Evolutionary conservation across 2,888 invertebrate species (phyloP), one percentile per base, ranked within the genome.

Genomic region (Julus scanicus): DNA sequence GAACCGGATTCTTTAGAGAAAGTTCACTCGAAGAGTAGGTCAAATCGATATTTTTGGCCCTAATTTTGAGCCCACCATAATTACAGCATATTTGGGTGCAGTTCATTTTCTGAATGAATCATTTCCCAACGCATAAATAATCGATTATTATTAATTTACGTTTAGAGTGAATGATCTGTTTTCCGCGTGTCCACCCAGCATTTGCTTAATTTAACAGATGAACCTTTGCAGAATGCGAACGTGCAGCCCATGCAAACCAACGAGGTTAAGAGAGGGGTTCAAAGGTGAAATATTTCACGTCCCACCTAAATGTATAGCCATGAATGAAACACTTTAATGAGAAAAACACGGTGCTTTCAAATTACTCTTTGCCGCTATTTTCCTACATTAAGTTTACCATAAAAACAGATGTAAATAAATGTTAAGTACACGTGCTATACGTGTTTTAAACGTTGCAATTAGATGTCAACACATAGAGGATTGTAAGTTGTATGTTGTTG

Each of bases 131-230:
- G 63, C 63, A 37, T 80, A 80, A 80, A 80, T 80, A 80, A 80
- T 80, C 80, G 80, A 80, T 80, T 80, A 80, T 80, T 80, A 80
- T 80, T 80, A 80, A 80, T 80, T 80, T 37, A 20, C 11, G 80
- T 80, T 80, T 37, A 6, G 13, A 80, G 80, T 80, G 80, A 80
- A 80, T 80, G 80, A 80, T 80, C 80, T 80, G 80, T 80, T 37
- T 37, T 11, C 80, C 37, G 20, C 71, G n/a, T n/a, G 71, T 71
- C 20, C 80, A 80, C 80, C 80, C 80, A 44, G 44, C 44, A 44
- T 80, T 80, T 37, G 37, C 80, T 37, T 37, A 80, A 80, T 80
- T 80, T 80, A 29, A 37, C 13, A 29, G 80, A 80, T 80, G 80
- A 80, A n/a, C 80, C 80, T 80, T 37, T 13, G 20, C 29, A 4